Evolutionary conservation across 1,140 invertebrate genomes (phyloP), one percentile per base, ranked within the genome.

Genomic region (Drosophila sp.): DNA sequence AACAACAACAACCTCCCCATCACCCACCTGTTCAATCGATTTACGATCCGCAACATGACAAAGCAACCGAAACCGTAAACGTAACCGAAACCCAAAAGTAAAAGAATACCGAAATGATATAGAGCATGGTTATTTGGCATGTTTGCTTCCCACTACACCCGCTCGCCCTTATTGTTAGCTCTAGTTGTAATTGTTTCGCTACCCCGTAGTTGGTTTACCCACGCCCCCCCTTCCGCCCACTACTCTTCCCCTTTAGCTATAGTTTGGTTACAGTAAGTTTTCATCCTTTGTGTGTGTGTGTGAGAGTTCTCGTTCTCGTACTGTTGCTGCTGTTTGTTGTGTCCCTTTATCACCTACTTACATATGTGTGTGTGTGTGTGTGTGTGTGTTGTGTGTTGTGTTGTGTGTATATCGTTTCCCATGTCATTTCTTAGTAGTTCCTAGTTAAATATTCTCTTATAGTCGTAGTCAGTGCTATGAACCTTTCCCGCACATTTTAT

Each of bases 51-150:
- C 64, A 60, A 72, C 58, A 61, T 25, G 47, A 68, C 35, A 60
- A 65, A 33, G 17, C 17, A 17, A 17, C 17, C 17, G 38, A 33
- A 55, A 60, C 35, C 58, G 66, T 29, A 8, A 58, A 57, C 29
- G 35, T 5, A 7, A 25, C 44, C 23, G 44, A 47, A 27, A 50
- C 23, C 44, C 44, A 30, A 57, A 57, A 57, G 11, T 8, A 57
- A 33, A 35, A 35, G 8, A 33, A 58, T 38, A 35, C 25, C 17
- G 23, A 50, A 50, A 50, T 27, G 23, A 27, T 61, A 56, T 71
- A 74, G 72, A 67, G 72, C 72, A 75, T 75, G 72, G 47, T 75
- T 29, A 61, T 61, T 44, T 44, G 60, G 40, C 60, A 61, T 44
- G 56, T 58, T 41, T 25, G 35, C 35, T 23, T 11, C 10, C 58